Evolutionary conservation across 2,888 invertebrate genomes (phyloP), one percentile per base, ranked within the genome.

Genomic region (Caenorhabditis parvicauda): DNA sequence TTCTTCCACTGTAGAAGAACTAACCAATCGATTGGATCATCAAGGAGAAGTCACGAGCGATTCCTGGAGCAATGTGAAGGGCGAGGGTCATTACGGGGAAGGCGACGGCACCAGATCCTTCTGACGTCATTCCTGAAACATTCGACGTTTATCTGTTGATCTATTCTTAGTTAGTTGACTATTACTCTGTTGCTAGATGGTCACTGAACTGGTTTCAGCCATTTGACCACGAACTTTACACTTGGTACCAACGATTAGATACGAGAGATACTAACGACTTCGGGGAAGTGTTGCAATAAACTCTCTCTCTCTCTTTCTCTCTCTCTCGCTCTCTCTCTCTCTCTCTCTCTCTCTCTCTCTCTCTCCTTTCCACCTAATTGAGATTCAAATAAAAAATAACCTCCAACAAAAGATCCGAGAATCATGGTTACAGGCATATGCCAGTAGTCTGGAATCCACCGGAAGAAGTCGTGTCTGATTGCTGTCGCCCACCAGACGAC

Each of bases 401-500:
- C 75, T 38, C 76, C 77, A 44, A 81, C 73, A 21, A 74, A 72
- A 21, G 81, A 78, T 1, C 81, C 81, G 17, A 77, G 55, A 14
- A 81, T 62, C 81, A 81, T 81, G 6, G 81, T 81, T 24, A 81
- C 50, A 9, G 76, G 75, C 75, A 81, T 80, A 51, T 72, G 69
- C 73, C 74, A 81, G 46, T 75, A 75, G 19, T 76, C 72, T 17
- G 61, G 57, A 55, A 76, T 81, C 38, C 71, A 67, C 44, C 61
- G 52, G 70, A 78, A 77, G 41, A 71, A 70, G 57, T 76, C 58
- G 61, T 70, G 66, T 27, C 71, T 67, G 43, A 80, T 64, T 17
- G 79, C 75, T 27, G 69, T 57, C 7, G 68, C 56, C 79, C 78
- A 81, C 78, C 79, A 81, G 50, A 74, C 58, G 19, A 63, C 57